Base-by-base conservation (phyloP, 1,140 invertebrate species). In the Olivierus martensii region DNA sequence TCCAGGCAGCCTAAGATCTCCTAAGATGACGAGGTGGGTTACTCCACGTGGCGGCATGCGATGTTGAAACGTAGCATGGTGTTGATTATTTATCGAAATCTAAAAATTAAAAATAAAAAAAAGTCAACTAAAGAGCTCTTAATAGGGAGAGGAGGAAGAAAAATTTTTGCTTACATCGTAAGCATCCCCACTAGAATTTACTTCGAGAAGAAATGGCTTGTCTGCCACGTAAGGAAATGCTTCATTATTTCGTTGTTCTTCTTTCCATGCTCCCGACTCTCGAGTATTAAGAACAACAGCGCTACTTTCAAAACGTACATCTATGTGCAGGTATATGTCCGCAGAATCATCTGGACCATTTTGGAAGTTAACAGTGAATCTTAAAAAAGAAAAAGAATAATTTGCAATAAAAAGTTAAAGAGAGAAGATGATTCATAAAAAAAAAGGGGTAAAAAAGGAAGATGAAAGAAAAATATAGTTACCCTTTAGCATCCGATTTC, bases 311-410 rank as follows among this genome's bases (percentile, higher is more conserved):
- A 56, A 62, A 7, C 49, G 51, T 22, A 51, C 41, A 48, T 60
- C 56, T 19, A 60, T 51, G 14, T 57, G 56, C 14, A 58, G 41
- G 11, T 12, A 51, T 21, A 46, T 51, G 36, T 55, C 52, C 11
- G 39, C 53, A 28, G 4, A 6, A 7, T 51, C 54, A 2, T 15
- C 35, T 19, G 48, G 49, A 9, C 44, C 77, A 76, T 36, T 46
- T 10, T 51, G 43, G 9, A 56, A 18, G 43, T 59, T 56, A n/a
- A 59, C 22, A 10, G 39, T 21, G 18, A 56, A 51, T n/a, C 58
- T 57, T 6, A 3, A 51, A 38, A 28, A 44, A 22, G 17, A 46
- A 37, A 28, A 2, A 28, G 9, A 28, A 28, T 6, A 28, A 28
- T n/a, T n/a, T n/a, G n/a, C n/a, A n/a, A n/a, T n/a, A 1, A 28